Conservation (phyloP, 2,888 invertebrate species). For the Netelia virgata region DNA sequence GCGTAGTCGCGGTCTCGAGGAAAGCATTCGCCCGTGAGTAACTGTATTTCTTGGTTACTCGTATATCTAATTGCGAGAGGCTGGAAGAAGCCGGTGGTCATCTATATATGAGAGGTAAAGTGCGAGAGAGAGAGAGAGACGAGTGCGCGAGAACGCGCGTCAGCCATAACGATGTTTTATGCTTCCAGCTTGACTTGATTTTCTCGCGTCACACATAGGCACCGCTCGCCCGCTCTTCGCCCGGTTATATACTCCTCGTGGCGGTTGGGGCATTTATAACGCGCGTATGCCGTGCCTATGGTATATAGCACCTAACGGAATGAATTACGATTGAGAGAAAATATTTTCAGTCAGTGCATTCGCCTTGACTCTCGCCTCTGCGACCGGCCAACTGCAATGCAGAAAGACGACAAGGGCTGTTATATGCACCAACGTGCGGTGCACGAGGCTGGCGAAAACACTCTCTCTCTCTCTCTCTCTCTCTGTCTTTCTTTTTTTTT, state of each 20-base stretch:
- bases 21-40: slow-evolving; percentile 41
- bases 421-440: not conserved
- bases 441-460: not conserved
- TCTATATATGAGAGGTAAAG: slow-evolving; percentile 16
- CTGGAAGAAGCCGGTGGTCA: slow-evolving; percentile 32
- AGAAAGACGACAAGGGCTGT: slow-evolving; percentile 27
- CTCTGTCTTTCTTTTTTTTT: not conserved
- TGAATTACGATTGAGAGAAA: slow-evolving; percentile 64
- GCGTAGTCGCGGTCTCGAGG: slow-evolving; percentile 20
- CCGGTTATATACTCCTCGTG: slow-evolving; percentile 17
- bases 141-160: slow-evolving; percentile 30
- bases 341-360: slow-evolving; percentile 59
- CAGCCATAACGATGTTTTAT: slow-evolving; percentile 66
- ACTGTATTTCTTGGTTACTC: slow-evolving; percentile 56
- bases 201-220: slow-evolving; percentile 61
- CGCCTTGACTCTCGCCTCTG: not conserved
- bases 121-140: not conserved
- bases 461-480: not conserved
- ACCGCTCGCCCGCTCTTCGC: not conserved
- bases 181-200: slow-evolving; percentile 63
- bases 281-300: slow-evolving; percentile 10
- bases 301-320: slow-evolving; percentile 45
- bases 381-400: not conserved
- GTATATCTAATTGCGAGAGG: slow-evolving; percentile 63
- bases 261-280: slow-evolving; percentile 50